Percentiles rank a stretch among this genome's conserved stretches.
phyloP scores from a whole-genome alignment of 2,888 invertebrate genomes.

The Mechanitis messenoides region DNA sequence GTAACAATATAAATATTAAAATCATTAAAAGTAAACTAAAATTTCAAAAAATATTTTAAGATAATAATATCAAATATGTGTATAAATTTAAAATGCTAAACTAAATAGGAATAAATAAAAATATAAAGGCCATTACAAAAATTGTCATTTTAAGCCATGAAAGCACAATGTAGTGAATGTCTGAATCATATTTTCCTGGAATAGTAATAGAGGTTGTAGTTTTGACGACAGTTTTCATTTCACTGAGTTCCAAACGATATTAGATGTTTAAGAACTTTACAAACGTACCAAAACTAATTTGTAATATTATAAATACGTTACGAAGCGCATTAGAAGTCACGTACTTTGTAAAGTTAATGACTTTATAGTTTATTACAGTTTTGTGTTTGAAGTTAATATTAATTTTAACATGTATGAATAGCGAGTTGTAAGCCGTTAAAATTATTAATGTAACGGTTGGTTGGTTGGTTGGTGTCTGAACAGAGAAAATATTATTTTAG shows the following conservation, averaged over 20 bases:
- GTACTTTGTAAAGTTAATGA: not conserved
- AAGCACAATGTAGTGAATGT: not conserved
- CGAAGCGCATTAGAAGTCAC: not conserved
- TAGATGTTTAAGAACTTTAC: not conserved
- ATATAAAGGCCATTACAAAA: too few relatives aligned
- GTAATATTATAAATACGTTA: not conserved
- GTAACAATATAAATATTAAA: too few relatives aligned
- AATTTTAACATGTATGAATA: not conserved
- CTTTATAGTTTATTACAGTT: not conserved
- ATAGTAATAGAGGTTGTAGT: conserved; percentile 6
- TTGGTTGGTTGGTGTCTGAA: too few relatives aligned
- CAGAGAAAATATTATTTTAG: too few relatives aligned
- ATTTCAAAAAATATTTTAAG: too few relatives aligned
- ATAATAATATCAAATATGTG: too few relatives aligned
- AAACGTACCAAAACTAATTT: conserved; percentile 2
- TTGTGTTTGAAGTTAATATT: not conserved
- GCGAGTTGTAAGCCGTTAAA: too few relatives aligned
- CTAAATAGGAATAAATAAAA: too few relatives aligned
- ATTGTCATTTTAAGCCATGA: not conserved
- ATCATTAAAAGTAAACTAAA: too few relatives aligned
- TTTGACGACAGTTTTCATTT: conserved; percentile 23
- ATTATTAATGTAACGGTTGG: too few relatives aligned
- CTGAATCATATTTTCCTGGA: not conserved
- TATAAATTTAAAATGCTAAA: too few relatives aligned
- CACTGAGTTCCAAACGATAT: conserved; percentile 13